Percentiles rank a stretch among this genome's conserved stretches.
These are phyloP conservation scores for Lepidonotus clava DNA, from an alignment of 2,888 invertebrate species.

Conservation along the genomic window DNA sequence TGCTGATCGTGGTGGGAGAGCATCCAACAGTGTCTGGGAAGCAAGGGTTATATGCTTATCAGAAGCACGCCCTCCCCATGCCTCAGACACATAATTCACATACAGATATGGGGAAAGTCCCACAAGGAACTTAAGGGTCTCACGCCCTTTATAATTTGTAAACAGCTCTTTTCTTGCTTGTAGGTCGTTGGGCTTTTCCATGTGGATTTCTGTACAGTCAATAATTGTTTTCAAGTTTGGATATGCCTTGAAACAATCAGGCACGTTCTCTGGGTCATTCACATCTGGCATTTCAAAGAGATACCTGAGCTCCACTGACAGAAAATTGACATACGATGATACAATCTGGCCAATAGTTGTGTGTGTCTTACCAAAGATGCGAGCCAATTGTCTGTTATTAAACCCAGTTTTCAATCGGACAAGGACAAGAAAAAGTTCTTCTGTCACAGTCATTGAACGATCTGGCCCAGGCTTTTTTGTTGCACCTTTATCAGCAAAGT, in stretches of 20 bases:
- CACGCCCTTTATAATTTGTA: constrained; percentile 59
- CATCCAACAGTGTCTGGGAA: constrained; percentile 39
- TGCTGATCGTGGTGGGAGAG: constrained; percentile 44
- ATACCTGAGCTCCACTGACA: not conserved
- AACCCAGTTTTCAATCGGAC: not conserved
- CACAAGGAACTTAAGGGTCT: constrained; percentile 58
- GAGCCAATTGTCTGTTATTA: not conserved
- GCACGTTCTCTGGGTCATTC: not conserved
- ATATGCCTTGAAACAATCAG: not conserved
- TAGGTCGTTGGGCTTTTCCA: constrained; percentile 58
- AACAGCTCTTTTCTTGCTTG: constrained; percentile 59
- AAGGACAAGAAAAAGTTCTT: not conserved
- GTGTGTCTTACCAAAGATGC: not conserved
- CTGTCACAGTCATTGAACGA: not conserved
- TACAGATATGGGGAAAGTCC: constrained; percentile 60
- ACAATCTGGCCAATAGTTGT: not conserved
- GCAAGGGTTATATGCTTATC: constrained; percentile 58
- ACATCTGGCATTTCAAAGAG: not conserved
- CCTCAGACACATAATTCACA: constrained; percentile 58
- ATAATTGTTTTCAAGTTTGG: constrained; percentile 7
- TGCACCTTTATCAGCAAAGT: not conserved
- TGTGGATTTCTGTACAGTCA: constrained; percentile 60
- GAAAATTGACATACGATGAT: not conserved
- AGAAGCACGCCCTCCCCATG: constrained; percentile 60
- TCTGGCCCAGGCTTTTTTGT: constrained; percentile 7